These are phyloP conservation scores for Silurus aristotelis DNA, from an alignment of 2,797 vertebrate species.

Conservation along the genomic window DNA sequence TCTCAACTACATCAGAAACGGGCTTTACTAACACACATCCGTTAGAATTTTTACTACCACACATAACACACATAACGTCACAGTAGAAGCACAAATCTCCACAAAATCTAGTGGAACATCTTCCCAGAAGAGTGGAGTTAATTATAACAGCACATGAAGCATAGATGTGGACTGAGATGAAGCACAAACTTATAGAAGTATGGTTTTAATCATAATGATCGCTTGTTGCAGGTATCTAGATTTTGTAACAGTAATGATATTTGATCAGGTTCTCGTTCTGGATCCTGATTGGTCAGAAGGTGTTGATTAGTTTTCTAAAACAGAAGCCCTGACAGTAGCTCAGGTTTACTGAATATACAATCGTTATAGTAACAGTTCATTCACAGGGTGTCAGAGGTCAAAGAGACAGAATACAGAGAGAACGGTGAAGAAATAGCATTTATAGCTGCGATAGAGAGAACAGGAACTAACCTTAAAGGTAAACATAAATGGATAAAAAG, in stretches of 20 bases:
- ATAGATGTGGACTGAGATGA: too few relatives aligned
- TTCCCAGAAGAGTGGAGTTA: too few relatives aligned
- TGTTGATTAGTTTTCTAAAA: background rate
- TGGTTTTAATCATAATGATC: background rate
- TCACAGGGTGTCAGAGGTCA: background rate
- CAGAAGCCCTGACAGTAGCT: background rate
- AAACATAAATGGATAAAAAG: background rate
- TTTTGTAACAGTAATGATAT: background rate
- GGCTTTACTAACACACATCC: too few relatives aligned
- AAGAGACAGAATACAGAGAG: background rate
- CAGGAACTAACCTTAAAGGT: background rate
- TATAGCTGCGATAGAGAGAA: background rate
- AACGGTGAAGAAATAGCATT: background rate
- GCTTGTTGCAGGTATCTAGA: background rate
- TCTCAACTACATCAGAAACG: too few relatives aligned
- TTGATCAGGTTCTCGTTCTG: background rate
- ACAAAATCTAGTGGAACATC: too few relatives aligned
- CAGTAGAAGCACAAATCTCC: too few relatives aligned
- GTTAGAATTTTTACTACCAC: too few relatives aligned
- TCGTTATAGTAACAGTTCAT: background rate
- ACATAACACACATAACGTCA: too few relatives aligned
- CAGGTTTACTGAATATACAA: background rate
- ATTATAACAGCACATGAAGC: too few relatives aligned
- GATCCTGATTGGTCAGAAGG: background rate
- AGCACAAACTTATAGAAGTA: too few relatives aligned